phyloP scores from a whole-genome alignment of 2,113 vertebrate species.

The Oreochromis spilurus region DNA sequence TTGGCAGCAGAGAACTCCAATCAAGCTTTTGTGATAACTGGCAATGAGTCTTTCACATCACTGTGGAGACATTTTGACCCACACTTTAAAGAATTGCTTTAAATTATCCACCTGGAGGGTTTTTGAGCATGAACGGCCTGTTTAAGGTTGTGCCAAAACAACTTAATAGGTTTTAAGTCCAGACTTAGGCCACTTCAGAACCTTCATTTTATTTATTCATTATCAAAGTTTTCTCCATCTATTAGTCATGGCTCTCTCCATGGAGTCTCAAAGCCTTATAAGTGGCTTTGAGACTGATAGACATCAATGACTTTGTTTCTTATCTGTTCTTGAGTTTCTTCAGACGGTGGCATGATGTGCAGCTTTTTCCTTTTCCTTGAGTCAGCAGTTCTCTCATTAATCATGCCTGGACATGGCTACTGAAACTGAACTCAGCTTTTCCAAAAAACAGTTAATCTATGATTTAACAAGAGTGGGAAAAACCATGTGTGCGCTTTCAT shows the following conservation, averaged over 20 bases:
- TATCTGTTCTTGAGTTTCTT: not conserved
- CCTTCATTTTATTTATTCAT: not conserved
- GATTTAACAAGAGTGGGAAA: not conserved
- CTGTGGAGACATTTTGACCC: not conserved
- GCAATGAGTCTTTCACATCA: not conserved
- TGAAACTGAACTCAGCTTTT: not conserved
- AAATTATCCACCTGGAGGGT: not conserved
- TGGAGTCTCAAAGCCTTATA: not conserved
- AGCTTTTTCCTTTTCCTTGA: not conserved
- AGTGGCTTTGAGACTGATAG: not conserved
- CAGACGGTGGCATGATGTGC: not conserved
- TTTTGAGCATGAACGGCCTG: not conserved
- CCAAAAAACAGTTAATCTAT: not conserved
- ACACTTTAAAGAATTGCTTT: not conserved
- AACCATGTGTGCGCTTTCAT: not conserved
- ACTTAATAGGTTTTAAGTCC: not conserved
- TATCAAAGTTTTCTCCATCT: not conserved
- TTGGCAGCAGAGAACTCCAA: not conserved
- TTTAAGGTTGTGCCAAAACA: not conserved
- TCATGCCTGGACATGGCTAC: not conserved
- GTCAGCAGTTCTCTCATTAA: not conserved
- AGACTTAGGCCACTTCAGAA: accelerated
- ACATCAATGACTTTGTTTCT: not conserved
- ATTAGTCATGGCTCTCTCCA: not conserved
- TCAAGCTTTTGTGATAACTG: not conserved